Conservation (phyloP, 2,113 vertebrate species). For the Azemiops feae region DNA sequence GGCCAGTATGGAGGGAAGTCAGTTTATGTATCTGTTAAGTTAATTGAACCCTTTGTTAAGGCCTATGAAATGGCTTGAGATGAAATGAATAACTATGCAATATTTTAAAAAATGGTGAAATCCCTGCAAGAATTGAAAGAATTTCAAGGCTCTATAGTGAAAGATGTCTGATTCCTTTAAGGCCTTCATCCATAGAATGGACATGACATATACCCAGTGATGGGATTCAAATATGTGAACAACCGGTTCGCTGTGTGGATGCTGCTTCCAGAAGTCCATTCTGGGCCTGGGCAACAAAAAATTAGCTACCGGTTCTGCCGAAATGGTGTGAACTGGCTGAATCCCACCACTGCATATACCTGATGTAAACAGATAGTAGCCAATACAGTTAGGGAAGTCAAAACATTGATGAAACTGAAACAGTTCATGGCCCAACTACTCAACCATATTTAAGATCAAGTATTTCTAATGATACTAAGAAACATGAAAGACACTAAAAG, state of each 20-base stretch:
- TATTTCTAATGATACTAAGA: neutral
- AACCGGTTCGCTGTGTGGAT: too few species aligned
- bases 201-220: neutral
- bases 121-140: neutral
- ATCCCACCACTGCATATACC: neutral
- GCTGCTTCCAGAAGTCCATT: too few species aligned
- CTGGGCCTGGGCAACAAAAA: too few species aligned
- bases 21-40: neutral
- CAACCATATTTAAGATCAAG: neutral
- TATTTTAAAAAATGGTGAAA: neutral
- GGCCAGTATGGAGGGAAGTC: neutral
- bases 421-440: neutral
- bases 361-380: neutral
- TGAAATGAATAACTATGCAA: neutral
- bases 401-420: neutral
- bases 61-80: neutral
- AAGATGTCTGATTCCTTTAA: neutral
- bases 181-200: neutral
- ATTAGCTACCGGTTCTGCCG: too few species aligned
- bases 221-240: too few species aligned
- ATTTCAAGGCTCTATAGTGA: neutral
- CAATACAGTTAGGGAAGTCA: neutral
- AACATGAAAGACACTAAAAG: neutral
- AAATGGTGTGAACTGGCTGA: too few species aligned
- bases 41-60: neutral